These are phyloP conservation scores for Scaptomyza pallida DNA, from an alignment of 1,140 invertebrate genomes.

Conservation along the genomic window DNA sequence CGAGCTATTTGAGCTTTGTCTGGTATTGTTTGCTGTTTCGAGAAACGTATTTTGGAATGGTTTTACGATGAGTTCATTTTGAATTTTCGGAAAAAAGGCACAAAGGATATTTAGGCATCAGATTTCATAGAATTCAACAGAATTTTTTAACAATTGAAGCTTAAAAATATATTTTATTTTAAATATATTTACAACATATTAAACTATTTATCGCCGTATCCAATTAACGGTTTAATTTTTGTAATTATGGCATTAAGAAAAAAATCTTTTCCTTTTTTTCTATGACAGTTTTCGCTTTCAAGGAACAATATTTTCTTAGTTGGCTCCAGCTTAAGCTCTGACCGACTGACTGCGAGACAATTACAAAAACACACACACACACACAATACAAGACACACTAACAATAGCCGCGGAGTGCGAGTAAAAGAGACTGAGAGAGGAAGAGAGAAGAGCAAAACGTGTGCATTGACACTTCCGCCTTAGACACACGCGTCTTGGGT, in stretches of 20 bases:
- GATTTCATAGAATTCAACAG: no score
- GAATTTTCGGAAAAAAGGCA: no score
- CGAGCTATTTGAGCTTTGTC: neutral
- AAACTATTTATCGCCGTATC: neutral
- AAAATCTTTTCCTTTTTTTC: no score
- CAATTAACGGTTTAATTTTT: neutral
- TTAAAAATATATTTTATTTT: no score
- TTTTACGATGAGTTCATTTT: no score
- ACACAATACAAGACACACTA: conserved; percentile 1
- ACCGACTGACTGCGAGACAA: conserved; percentile 35
- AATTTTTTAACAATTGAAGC: no score
- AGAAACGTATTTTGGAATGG: neutral
- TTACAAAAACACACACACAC: neutral
- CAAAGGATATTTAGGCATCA: neutral
- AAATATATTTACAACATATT: no score
- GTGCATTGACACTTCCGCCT: conserved; percentile 70
- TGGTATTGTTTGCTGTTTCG: neutral
- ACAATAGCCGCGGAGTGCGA: conserved; percentile 6
- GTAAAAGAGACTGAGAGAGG: no score
- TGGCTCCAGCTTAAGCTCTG: conserved; percentile 23
- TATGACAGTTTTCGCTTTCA: conserved; percentile 43
- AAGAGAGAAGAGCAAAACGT: conserved; percentile 47
- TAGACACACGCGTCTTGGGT: conserved; percentile 58
- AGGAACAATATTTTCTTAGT: conserved; percentile 24
- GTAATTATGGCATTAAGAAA: neutral